Conservation (phyloP, 1,140 invertebrate genomes). For the Amyelois transitella region DNA sequence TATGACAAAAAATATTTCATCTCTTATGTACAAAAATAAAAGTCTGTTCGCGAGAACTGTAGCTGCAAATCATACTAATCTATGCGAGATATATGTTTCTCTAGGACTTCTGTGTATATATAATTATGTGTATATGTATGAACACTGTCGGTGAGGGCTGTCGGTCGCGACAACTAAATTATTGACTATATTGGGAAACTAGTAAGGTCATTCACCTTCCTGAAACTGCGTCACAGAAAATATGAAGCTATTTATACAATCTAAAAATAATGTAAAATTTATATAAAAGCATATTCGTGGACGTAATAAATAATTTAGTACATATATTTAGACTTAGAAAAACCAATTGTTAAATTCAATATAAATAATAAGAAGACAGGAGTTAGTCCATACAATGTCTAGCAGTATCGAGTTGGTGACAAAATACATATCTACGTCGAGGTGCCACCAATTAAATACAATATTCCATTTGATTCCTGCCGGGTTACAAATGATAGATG, state of each 20-base stretch:
- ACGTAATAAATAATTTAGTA: neutral
- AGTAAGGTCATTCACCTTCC: too few relatives aligned
- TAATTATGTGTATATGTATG: neutral
- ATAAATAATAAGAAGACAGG: neutral
- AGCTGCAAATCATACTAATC: neutral
- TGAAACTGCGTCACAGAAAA: too few relatives aligned
- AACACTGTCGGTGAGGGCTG: neutral
- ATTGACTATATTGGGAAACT: neutral
- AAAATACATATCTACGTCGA: too few relatives aligned
- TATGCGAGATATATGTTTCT: neutral
- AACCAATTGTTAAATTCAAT: neutral
- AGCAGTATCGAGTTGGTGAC: too few relatives aligned
- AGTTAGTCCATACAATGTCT: neutral
- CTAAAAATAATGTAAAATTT: neutral
- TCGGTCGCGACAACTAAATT: neutral
- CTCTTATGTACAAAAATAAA: conserved; percentile 12
- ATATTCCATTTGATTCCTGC: too few relatives aligned
- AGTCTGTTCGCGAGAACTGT: neutral
- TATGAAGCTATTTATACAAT: too few relatives aligned
- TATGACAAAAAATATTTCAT: conserved; percentile 16
- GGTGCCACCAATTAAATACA: too few relatives aligned
- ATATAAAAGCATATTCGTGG: neutral
- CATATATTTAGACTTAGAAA: neutral
- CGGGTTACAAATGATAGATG: too few relatives aligned
- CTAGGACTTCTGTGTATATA: neutral